Evolutionary conservation across 2,888 invertebrate genomes (phyloP).

Genomic region (Choreutis nemorana): DNA sequence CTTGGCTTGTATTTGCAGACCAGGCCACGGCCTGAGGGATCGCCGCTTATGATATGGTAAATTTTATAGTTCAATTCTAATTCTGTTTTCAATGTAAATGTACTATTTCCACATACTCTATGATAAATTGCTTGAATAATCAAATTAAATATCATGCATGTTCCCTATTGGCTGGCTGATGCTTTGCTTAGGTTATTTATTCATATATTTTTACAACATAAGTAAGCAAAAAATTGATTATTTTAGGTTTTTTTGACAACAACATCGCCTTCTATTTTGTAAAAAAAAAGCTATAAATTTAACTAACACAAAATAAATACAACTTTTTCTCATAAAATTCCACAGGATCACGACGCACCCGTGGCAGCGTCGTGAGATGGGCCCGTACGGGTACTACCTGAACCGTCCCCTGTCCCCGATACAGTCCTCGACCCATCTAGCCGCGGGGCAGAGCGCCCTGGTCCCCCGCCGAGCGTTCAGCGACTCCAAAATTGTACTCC

Average conservation of each 20-base stretch:
- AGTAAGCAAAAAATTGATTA: background rate
- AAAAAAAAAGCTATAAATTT: background rate
- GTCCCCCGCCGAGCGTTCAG: slow-evolving; percentile 35
- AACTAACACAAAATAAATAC: background rate
- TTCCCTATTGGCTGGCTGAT: too few species aligned
- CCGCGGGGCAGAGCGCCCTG: slow-evolving; percentile 20
- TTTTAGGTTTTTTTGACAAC: background rate
- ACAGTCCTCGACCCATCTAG: slow-evolving; percentile 19
- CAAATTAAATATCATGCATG: too few species aligned
- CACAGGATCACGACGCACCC: slow-evolving; percentile 68
- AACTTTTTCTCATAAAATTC: background rate
- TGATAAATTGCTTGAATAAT: too few species aligned
- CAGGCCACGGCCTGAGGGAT: slow-evolving; percentile 27
- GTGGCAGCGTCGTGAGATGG: slow-evolving; percentile 67
- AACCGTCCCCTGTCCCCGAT: slow-evolving; percentile 46
- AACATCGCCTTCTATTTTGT: background rate
- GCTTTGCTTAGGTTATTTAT: too few species aligned
- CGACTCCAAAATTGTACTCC: slow-evolving; percentile 39
- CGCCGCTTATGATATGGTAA: slow-evolving; percentile 54
- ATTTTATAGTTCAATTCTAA: too few species aligned
- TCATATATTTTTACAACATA: too few species aligned
- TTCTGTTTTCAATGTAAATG: background rate
- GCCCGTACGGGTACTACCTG: slow-evolving; percentile 68
- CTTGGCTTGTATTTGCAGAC: slow-evolving; percentile 37
- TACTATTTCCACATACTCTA: background rate